Base-by-base conservation (phyloP, 2,888 invertebrate genomes). In the Latrodectus elegans region DNA sequence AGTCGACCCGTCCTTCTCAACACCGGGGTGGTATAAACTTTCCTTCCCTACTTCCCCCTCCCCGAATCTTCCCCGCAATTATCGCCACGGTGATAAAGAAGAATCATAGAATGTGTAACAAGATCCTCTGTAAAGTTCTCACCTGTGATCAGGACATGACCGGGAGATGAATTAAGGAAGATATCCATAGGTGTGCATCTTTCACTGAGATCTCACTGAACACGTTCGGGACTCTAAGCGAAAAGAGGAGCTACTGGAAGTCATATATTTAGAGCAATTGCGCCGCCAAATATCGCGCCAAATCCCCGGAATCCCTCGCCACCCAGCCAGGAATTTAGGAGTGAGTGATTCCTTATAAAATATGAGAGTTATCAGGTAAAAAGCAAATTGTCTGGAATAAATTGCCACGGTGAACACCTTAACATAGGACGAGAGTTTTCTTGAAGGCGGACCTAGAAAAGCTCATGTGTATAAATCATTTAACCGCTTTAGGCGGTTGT, bases 61-160 rank as follows among this genome's bases (percentile, higher is more conserved):
- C 26, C 17, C 10, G 22, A 12, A 11, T 4, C 22, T 17, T 17
- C 22, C 9, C 22, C 0, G 22, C 4, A 17, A 55, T 11, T 55
- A 11, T 67, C 17, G 12, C n/a, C 51, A 67, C 14, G 22, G 55
- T 68, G 68, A 51, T 49, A 49, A n/a, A 49, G 17, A 22, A 73
- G 49, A 52, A 14, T 17, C 15, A 70, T 70, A 15, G 22, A 68
- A 12, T 17, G 22, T 26, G 22, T 26, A 68, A 53, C n/a, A n/a
- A 22, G 38, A 78, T 17, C 68, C 51, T 6, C n/a, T 51, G 22
- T n/a, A 49, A 53, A 49, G 65, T 84, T 76, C 84, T 85, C 84
- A 87, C 86, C 86, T 87, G 86, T 87, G 81, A 81, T 87, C 86
- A 87, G 71, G 77, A 55, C 81, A 87, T 87, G 85, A 80, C 71